Evolutionary conservation across 2,888 invertebrate genomes (phyloP).

Genomic region (Philereme transversata): DNA sequence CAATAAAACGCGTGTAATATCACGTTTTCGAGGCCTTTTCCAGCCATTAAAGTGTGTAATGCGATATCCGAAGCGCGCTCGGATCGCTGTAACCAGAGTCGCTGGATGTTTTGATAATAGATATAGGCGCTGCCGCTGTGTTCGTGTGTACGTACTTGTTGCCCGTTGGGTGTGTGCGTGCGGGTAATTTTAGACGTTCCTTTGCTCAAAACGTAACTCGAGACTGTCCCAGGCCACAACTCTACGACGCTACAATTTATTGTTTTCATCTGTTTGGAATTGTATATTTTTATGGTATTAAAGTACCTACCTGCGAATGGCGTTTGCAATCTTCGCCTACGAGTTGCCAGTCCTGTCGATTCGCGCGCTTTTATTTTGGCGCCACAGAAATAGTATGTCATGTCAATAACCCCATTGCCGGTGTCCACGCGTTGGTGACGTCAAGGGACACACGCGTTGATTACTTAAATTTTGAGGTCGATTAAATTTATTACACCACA

Average conservation of each 20-base stretch:
- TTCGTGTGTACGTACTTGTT: constrained; percentile 64
- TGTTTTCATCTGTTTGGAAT: constrained; percentile 79
- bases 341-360: constrained; percentile 48
- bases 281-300: constrained; percentile 48
- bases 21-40: constrained; percentile 84
- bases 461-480: constrained; percentile 73
- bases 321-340: constrained; percentile 42
- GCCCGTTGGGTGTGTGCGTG: constrained; percentile 67
- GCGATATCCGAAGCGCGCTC: constrained; percentile 82
- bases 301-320: constrained; percentile 44
- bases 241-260: constrained; percentile 77
- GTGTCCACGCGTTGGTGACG: constrained; percentile 75
- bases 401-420: constrained; percentile 80
- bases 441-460: constrained; percentile 71
- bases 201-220: constrained; percentile 83
- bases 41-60: constrained; percentile 84
- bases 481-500: constrained; percentile 73
- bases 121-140: constrained; percentile 74
- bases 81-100: constrained; percentile 82
- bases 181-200: constrained; percentile 84
- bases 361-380: constrained; percentile 79
- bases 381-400: constrained; percentile 79
- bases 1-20: constrained; percentile 83
- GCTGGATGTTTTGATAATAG: constrained; percentile 84
- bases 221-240: constrained; percentile 81